phyloP scores from a whole-genome alignment of 2,888 invertebrate genomes.

The Lordiphosa fenestrarum region DNA sequence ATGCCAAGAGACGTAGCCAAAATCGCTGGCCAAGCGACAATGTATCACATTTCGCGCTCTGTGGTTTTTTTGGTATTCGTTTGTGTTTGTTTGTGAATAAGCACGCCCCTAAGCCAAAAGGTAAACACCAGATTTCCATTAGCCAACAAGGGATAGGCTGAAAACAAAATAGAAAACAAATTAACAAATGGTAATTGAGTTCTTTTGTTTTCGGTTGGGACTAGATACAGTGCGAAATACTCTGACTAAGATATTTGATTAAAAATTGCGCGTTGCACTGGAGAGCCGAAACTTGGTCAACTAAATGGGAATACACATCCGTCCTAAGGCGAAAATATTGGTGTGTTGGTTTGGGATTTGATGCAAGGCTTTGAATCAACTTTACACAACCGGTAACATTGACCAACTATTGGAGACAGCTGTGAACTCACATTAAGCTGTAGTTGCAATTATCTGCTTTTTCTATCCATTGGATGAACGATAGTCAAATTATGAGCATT shows the following conservation, averaged over 20 bases:
- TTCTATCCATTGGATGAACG: no score
- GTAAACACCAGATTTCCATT: constrained; percentile 65
- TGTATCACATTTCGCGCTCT: constrained; percentile 70
- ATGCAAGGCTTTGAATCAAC: no score
- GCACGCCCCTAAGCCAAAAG: constrained; percentile 48
- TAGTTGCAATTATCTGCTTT: no score
- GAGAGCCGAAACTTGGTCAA: no score
- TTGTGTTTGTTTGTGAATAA: constrained; percentile 14
- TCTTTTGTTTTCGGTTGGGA: not conserved
- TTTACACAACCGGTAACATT: no score
- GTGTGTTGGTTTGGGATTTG: no score
- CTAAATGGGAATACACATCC: no score
- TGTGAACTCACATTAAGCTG: no score
- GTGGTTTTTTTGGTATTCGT: constrained; percentile 24
- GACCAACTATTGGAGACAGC: no score
- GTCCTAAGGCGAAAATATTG: no score
- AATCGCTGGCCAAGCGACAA: constrained; percentile 33
- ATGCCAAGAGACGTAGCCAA: constrained; percentile 38
- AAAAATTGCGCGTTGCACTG: not conserved
- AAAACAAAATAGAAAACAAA: constrained; percentile 11
- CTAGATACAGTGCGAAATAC: constrained; percentile 9
- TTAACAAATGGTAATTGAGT: constrained; percentile 10
- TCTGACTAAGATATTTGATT: not conserved
- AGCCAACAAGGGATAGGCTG: constrained; percentile 40
- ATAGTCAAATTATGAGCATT: no score